phyloP scores from a whole-genome alignment of 1,140 invertebrate species.

The Heliconius hermathena region DNA sequence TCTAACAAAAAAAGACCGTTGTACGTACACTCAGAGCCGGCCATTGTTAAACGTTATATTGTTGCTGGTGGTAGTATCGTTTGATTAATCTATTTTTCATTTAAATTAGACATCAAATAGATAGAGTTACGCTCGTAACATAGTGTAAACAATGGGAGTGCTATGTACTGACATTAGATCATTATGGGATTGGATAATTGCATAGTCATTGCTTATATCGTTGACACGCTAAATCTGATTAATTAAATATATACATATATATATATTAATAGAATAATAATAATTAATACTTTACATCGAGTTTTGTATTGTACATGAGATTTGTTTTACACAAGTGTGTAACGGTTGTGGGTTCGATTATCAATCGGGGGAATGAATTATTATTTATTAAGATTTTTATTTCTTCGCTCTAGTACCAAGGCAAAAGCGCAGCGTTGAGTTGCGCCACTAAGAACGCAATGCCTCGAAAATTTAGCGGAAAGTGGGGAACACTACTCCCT shows the following conservation, averaged over 20 bases:
- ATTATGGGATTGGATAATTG: slow-evolving; percentile 28
- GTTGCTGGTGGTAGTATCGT: slow-evolving; percentile 62
- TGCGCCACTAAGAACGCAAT: too few species aligned
- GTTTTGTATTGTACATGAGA: not conserved
- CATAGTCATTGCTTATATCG: slow-evolving; percentile 16
- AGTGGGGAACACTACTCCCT: too few species aligned
- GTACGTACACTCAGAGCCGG: slow-evolving; percentile 53
- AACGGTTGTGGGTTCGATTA: too few species aligned
- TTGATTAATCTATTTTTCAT: slow-evolving; percentile 71
- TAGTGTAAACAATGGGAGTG: slow-evolving; percentile 51
- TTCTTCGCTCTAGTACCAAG: too few species aligned
- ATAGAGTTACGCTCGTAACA: slow-evolving; percentile 58
- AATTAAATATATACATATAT: not conserved
- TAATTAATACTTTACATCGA: not conserved
- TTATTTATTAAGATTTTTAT: too few species aligned
- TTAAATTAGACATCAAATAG: slow-evolving; percentile 70
- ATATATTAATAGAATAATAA: not conserved
- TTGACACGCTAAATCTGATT: slow-evolving; percentile 7
- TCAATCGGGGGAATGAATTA: too few species aligned
- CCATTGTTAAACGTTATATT: slow-evolving; percentile 72
- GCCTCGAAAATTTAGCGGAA: too few species aligned
- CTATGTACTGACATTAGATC: slow-evolving; percentile 28
- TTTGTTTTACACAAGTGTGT: not conserved
- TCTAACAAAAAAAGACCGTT: slow-evolving; percentile 52
- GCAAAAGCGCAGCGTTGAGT: too few species aligned